phyloP scores from a whole-genome alignment of 30 jellyfish, hydroid and myxozoan genomes.

The Calvadosia cruxmelitensis region DNA sequence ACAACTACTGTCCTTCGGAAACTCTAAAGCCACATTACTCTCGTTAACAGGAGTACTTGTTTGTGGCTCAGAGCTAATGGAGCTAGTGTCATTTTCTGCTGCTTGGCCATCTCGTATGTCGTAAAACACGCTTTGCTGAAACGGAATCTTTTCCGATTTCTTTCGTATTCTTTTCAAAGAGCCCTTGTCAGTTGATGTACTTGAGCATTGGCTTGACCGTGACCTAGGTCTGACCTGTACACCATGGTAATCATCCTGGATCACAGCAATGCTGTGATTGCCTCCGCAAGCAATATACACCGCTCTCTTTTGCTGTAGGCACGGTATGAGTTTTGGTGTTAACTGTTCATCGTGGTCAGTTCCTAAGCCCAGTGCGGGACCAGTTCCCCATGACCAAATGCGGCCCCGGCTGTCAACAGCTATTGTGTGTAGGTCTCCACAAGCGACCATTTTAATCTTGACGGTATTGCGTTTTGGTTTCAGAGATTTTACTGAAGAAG shows the following conservation, averaged over 20 bases:
- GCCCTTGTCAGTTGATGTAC: background rate
- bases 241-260: constrained; percentile 58
- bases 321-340: constrained; percentile 34
- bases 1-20: too few relatives aligned
- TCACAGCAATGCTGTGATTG: constrained; percentile 57
- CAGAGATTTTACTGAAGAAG: background rate
- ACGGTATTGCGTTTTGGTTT: constrained; percentile 2
- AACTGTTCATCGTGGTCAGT: constrained; percentile 32
- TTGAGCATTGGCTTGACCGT: background rate
- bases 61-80: background rate
- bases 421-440: constrained; percentile 66
- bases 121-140: constrained; percentile 23
- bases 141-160: constrained; percentile 10
- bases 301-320: constrained; percentile 40
- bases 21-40: too few relatives aligned
- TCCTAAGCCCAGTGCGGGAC: constrained; percentile 73
- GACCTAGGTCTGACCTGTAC: background rate
- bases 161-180: background rate
- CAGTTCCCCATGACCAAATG: constrained; percentile 90
- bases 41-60: background rate
- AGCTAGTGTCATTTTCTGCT: background rate
- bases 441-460: constrained; percentile 31
- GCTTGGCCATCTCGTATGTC: background rate
- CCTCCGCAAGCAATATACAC: constrained; percentile 52
- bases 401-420: constrained; percentile 58